A percentile compares a stretch with the other conserved stretches of the same genome.
Conservation (phyloP, 2,888 invertebrate species). For the Dermolepida albohirtum region DNA sequence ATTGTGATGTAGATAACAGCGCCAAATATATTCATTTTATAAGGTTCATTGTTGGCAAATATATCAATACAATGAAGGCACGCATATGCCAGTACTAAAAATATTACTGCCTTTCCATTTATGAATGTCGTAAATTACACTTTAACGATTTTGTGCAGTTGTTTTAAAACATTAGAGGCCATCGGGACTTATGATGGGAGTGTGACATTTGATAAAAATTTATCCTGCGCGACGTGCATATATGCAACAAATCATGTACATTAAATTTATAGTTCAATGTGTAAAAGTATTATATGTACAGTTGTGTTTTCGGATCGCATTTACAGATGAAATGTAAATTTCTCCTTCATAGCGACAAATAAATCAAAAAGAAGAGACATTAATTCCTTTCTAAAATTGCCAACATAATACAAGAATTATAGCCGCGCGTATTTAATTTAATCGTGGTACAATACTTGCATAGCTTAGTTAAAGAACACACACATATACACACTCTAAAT, state of each 20-base stretch:
- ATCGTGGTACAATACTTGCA: too few species aligned
- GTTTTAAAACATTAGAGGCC: conserved; percentile 63
- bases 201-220: conserved; percentile 59
- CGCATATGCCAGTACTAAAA: conserved; percentile 58
- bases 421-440: too few species aligned
- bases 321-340: conserved; percentile 13
- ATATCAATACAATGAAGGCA: conserved; percentile 49
- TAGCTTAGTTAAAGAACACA: too few species aligned
- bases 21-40: conserved; percentile 28
- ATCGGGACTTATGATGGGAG: conserved; percentile 49
- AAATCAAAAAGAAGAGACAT: conserved; percentile 29
- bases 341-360: conserved; percentile 5
- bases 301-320: conserved; percentile 11
- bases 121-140: conserved; percentile 64
- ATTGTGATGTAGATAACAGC: conserved; percentile 17
- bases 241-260: conserved; percentile 24
- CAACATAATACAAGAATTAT: background rate
- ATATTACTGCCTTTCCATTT: conserved; percentile 66
- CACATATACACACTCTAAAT: too few species aligned
- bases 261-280: conserved; percentile 37
- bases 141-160: conserved; percentile 66
- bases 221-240: conserved; percentile 29
- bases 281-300: conserved; percentile 9
- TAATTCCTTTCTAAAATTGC: conserved; percentile 1
- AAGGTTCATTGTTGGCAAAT: conserved; percentile 37